Evolutionary conservation across 1,140 invertebrate species (phyloP), one percentile per base, ranked within the genome.

Genomic region (Venturia canescens): DNA sequence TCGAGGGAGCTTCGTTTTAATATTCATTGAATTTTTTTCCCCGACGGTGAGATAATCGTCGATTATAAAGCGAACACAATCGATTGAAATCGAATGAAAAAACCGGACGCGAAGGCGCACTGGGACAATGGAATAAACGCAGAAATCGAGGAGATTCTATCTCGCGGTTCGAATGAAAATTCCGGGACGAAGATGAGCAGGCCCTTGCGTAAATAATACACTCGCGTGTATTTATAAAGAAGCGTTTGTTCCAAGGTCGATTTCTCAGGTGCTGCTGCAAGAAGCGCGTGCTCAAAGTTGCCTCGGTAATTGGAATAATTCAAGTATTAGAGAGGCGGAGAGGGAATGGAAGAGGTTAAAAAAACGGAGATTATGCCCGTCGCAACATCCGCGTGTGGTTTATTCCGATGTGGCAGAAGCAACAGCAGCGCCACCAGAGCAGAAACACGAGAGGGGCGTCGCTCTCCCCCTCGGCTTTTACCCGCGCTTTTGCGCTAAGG

Each of bases 361-460:
- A 11, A 53, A 53, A 50, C 48, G 48, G 15, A 50, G 48, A 50
- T 50, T 50, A 50, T 50, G n/a, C 38, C 18, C 50, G n/a, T 53
- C 50, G 50, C 50, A 53, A 21, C 50, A 53, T 53, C 50, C 50
- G 50, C 18, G 50, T 53, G 18, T 34, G n/a, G 50, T 18, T 63
- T 63, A 63, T 63, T 23, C 57, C 13, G 57, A 63, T 53, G 48
- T n/a, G 9, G 50, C 15, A 23, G 53, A n/a, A n/a, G n/a, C n/a
- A n/a, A n/a, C n/a, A n/a, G n/a, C n/a, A n/a, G n/a, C n/a, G n/a
- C n/a, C 18, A 9, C 1, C 18, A 57, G 53, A 57, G 53, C 11
- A 63, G 60, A 63, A 13, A 63, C 21, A 63, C 60, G 60, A 63
- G 60, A 63, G 29, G 29, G 66, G 60, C 60, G 60, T 63, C 60